Conservation (phyloP, 2,797 vertebrate species). For the Apogon hyalosoma region DNA sequence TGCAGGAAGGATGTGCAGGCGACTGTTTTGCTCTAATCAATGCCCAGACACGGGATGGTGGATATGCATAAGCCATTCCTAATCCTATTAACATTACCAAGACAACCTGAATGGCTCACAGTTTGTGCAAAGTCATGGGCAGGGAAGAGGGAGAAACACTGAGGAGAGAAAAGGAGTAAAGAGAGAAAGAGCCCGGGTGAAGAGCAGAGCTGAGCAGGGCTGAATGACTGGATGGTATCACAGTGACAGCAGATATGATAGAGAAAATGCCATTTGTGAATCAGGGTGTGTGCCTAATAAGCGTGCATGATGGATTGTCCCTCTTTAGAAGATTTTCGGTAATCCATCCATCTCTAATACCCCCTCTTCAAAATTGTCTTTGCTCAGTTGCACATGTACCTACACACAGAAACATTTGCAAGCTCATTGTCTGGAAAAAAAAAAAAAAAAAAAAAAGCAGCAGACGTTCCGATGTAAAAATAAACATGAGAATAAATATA, state of each 20-base stretch:
- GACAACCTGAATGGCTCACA: conserved; percentile 80
- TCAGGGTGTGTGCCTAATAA: conserved; percentile 78
- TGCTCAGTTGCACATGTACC: conserved; percentile 69
- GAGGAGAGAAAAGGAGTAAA: conserved; percentile 28
- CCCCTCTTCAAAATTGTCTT: conserved; percentile 75
- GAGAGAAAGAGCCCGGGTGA: conserved; percentile 30
- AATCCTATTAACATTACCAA: conserved; percentile 87
- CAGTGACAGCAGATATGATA: conserved; percentile 72
- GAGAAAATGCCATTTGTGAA: conserved; percentile 75
- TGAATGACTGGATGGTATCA: conserved; percentile 67
- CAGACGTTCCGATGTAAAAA: conserved; percentile 45
- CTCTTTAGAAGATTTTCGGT: conserved; percentile 81
- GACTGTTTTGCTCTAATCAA: conserved; percentile 81
- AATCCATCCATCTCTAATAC: conserved; percentile 85
- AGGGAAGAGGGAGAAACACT: conserved; percentile 39
- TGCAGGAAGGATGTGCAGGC: conserved; percentile 73
- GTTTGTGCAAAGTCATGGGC: conserved; percentile 79
- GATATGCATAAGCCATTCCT: conserved; percentile 82
- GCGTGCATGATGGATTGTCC: conserved; percentile 82
- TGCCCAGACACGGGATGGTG: conserved; percentile 81
- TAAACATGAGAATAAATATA: conserved; percentile 48
- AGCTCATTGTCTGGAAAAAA: neutral
- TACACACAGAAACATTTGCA: conserved; percentile 31
- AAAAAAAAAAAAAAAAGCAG: neutral
- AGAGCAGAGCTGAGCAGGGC: conserved; percentile 42